Conservation (phyloP, 2,113 vertebrate species). For the Erinaceus europaeus region DNA sequence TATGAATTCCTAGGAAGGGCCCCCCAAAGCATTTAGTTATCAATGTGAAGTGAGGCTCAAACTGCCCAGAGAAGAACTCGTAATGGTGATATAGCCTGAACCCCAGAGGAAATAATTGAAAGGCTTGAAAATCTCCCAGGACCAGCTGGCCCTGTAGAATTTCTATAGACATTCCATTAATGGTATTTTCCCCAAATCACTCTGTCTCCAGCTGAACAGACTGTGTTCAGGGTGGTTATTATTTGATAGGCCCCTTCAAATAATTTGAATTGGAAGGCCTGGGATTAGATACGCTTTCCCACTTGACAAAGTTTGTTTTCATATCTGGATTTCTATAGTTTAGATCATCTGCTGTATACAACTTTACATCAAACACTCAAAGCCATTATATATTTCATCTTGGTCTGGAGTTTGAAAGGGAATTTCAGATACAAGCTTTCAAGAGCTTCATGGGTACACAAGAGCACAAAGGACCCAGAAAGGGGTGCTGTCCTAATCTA, state of each 20-base stretch:
- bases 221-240: not conserved
- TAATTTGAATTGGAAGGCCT: not conserved
- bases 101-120: constrained; percentile 43
- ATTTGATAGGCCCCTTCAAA: constrained; percentile 23
- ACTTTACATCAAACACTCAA: not conserved
- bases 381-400: not conserved
- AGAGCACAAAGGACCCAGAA: not conserved
- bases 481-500: not conserved
- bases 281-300: constrained; percentile 19
- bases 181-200: not conserved
- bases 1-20: constrained; percentile 12
- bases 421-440: not conserved
- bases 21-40: not conserved
- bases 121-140: not conserved
- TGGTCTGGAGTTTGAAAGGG: not conserved
- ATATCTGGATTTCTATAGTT: constrained; percentile 17
- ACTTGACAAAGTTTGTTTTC: constrained; percentile 11
- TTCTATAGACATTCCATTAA: constrained; percentile 43
- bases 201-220: not conserved
- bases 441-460: not conserved
- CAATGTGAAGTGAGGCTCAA: not conserved
- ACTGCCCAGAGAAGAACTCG: not conserved
- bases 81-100: not conserved
- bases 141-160: not conserved
- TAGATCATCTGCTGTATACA: not conserved